phyloP scores from a whole-genome alignment of 2,113 vertebrate genomes.

The Phasianus colchicus region DNA sequence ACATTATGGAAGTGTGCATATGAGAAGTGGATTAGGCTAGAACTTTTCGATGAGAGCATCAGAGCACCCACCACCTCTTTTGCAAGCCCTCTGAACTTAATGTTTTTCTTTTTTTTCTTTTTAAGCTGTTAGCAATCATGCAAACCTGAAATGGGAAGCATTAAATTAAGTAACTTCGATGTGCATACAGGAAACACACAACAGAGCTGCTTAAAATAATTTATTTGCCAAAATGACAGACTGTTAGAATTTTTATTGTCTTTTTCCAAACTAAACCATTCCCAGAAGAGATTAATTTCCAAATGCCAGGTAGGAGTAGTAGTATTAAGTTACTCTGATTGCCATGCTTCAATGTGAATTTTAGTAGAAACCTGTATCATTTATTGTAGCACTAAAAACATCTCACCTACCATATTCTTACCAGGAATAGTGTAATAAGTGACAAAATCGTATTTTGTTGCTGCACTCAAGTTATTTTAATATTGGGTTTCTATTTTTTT shows the following conservation, averaged over 20 bases:
- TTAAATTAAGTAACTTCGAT: neutral
- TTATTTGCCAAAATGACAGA: constrained; percentile 8
- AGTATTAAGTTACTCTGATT: neutral
- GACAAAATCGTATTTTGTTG: neutral
- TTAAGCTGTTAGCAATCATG: neutral
- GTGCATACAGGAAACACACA: neutral
- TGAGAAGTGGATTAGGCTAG: accelerated
- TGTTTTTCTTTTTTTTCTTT: neutral
- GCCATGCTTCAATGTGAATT: neutral
- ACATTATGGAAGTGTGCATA: accelerated
- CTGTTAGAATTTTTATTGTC: neutral
- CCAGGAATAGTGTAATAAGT: neutral
- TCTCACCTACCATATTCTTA: neutral
- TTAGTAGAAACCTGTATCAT: neutral
- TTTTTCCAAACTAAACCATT: neutral
- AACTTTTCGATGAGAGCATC: neutral
- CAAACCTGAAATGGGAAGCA: neutral
- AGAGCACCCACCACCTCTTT: neutral
- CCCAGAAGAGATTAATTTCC: neutral
- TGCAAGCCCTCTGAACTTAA: accelerated
- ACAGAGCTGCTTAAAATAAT: neutral
- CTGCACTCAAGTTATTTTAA: neutral
- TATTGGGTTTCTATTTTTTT: neutral
- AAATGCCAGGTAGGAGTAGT: neutral
- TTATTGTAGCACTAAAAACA: neutral